Evolutionary conservation across 2,113 vertebrate genomes (phyloP).

Genomic region (Perccottus glenii): DNA sequence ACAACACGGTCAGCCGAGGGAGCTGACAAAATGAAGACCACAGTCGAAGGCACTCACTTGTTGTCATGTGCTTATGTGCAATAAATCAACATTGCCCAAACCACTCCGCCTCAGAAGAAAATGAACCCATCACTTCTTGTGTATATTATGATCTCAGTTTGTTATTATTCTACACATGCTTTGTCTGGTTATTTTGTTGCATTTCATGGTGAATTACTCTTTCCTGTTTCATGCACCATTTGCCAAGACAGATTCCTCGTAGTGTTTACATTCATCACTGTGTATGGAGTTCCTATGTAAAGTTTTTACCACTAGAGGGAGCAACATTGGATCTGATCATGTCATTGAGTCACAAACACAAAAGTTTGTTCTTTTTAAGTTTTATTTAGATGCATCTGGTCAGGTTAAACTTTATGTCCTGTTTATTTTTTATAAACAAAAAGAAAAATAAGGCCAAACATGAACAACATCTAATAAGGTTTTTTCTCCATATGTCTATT

Average conservation of each 20-base stretch:
- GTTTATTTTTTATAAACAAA: background rate
- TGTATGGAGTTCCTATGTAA: background rate
- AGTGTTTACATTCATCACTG: background rate
- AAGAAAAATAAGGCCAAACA: background rate
- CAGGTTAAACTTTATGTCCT: background rate
- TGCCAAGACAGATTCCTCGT: too few species aligned
- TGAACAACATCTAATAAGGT: background rate
- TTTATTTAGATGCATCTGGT: background rate
- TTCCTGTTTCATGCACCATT: background rate
- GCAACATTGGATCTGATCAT: background rate
- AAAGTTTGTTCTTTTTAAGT: too few species aligned
- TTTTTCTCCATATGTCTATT: too few species aligned
- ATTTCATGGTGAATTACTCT: background rate
- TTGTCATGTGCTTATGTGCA: too few species aligned
- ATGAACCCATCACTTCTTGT: background rate
- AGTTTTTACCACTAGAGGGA: background rate
- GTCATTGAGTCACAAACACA: too few species aligned
- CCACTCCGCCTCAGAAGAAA: too few species aligned
- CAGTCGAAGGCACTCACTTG: background rate
- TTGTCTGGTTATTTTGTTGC: too few species aligned
- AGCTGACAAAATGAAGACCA: constrained; percentile 1
- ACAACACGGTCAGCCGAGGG: constrained; percentile 34
- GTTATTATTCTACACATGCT: too few species aligned
- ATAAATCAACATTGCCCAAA: too few species aligned
- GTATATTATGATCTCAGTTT: background rate